Base-by-base conservation (phyloP, 2,797 vertebrate species). In the Cottoperca gobio region DNA sequence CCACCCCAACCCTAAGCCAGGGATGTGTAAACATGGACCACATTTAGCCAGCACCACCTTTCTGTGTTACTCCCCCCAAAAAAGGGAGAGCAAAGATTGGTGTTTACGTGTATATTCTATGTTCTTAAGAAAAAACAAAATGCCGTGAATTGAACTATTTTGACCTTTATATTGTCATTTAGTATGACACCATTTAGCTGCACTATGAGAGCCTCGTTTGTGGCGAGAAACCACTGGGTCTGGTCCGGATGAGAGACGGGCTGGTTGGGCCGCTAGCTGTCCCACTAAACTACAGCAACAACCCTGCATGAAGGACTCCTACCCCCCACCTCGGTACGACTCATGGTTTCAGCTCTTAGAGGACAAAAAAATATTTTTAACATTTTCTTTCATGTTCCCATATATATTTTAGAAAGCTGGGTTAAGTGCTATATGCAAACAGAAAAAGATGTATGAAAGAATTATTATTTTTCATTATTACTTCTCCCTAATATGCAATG, bases 401-500 rank as follows among this genome's bases (percentile, higher is more conserved):
- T 80, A 84, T 86, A 89, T 89, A 89, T 93, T 87, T 85, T 65
- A 88, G 85, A 86, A 79, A 86, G 79, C 81, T 89, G 84, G 82
- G 81, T 91, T 86, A 88, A 89, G 88, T 92, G 86, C 89, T 91
- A 91, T 94, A 95, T 95, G 92, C 92, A 94, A 94, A 90, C 88
- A 88, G 79, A 82, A 83, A 88, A 91, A 84, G 57, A 91, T 87
- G 73, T 84, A 90, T 90, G 84, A 87, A 88, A 92, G 80, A 89
- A 87, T 82, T 90, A 76, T 92, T 83, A 91, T 94, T 94, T 91
- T 93, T 93, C 86, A 88, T 91, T 87, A 91, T 91, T 72, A 89
- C 83, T 87, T 87, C 87, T 93, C 92, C 91, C 92, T 91, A 88
- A 93, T 95, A 95, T 94, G 94, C 93, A 94, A 94, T 86, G 88